These are phyloP conservation scores for Dorcus parallelipipedus DNA, from an alignment of 2,888 invertebrate species.

Conservation along the genomic window DNA sequence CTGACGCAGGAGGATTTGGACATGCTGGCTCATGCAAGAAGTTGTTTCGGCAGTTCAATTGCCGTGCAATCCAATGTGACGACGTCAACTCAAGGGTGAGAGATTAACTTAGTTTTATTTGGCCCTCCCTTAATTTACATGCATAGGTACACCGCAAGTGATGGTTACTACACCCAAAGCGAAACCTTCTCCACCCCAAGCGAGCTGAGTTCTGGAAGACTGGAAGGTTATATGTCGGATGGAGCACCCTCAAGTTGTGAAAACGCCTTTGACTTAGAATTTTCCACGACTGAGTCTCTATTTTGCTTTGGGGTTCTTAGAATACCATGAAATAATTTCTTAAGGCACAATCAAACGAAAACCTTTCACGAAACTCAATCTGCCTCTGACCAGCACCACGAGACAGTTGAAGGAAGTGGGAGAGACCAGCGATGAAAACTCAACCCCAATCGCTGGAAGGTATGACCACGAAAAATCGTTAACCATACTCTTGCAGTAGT, in stretches of 20 bases:
- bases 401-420: slow-evolving; percentile 86
- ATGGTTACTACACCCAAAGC: slow-evolving; percentile 47
- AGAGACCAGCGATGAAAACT: slow-evolving; percentile 61
- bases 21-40: slow-evolving; percentile 75
- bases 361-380: slow-evolving; percentile 87
- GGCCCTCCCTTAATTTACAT: background rate
- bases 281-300: slow-evolving; percentile 61
- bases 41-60: slow-evolving; percentile 78
- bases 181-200: slow-evolving; percentile 47
- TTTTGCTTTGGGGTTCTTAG: background rate
- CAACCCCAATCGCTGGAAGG: slow-evolving; percentile 40
- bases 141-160: slow-evolving; percentile 33
- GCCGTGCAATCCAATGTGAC: slow-evolving; percentile 52
- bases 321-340: background rate
- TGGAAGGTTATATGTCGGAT: slow-evolving; percentile 80
- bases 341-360: slow-evolving; percentile 86
- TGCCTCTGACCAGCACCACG: slow-evolving; percentile 87
- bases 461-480: slow-evolving; percentile 3
- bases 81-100: slow-evolving; percentile 47
- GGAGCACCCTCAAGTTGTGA: slow-evolving; percentile 71
- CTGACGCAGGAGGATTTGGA: slow-evolving; percentile 80
- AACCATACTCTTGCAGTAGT: background rate
- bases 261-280: slow-evolving; percentile 70
- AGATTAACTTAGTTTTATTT: background rate
- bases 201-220: slow-evolving; percentile 51